A percentile compares a stretch with the other conserved stretches of the same genome.
Conservation (phyloP, 2,113 vertebrate species). For the Myotis davidii region DNA sequence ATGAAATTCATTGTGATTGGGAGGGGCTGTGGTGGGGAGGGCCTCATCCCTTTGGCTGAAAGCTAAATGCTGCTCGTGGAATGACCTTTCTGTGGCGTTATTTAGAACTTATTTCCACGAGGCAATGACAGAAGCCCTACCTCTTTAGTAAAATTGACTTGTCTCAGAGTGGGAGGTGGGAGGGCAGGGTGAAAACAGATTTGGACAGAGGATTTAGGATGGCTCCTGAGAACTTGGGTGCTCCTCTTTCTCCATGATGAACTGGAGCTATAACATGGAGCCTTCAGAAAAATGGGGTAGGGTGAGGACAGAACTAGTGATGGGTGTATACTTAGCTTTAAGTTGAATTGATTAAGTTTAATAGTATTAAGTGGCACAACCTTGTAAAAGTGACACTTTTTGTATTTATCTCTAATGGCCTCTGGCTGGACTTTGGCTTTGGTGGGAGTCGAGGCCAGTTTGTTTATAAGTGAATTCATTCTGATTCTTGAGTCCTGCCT, state of each 20-base stretch:
- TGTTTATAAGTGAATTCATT: constrained; percentile 61
- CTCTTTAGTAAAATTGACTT: constrained; percentile 32
- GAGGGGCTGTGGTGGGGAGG: neutral
- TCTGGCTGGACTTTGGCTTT: constrained; percentile 23
- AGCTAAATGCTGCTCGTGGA: constrained; percentile 38
- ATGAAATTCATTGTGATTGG: constrained; percentile 36
- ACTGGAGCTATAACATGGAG: neutral
- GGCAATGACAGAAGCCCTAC: constrained; percentile 2
- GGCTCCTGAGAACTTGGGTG: neutral
- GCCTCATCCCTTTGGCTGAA: constrained; percentile 38
- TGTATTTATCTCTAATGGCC: constrained; percentile 31
- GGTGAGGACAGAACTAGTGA: neutral
- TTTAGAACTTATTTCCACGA: constrained; percentile 49
- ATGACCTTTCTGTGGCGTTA: constrained; percentile 41
- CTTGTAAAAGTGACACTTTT: constrained; percentile 43
- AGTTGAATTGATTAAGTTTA: constrained; percentile 51
- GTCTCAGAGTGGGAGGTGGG: constrained; percentile 17
- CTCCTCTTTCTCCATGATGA: neutral
- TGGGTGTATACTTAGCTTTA: constrained; percentile 4
- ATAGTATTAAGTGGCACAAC: constrained; percentile 40
- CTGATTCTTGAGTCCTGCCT: constrained; percentile 11
- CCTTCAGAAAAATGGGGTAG: neutral
- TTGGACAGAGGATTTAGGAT: neutral
- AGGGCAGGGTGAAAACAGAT: neutral
- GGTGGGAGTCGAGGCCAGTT: constrained; percentile 39